These are phyloP conservation scores for Engraulis encrasicolus DNA, from an alignment of 2,113 vertebrate species.

Conservation along the genomic window DNA sequence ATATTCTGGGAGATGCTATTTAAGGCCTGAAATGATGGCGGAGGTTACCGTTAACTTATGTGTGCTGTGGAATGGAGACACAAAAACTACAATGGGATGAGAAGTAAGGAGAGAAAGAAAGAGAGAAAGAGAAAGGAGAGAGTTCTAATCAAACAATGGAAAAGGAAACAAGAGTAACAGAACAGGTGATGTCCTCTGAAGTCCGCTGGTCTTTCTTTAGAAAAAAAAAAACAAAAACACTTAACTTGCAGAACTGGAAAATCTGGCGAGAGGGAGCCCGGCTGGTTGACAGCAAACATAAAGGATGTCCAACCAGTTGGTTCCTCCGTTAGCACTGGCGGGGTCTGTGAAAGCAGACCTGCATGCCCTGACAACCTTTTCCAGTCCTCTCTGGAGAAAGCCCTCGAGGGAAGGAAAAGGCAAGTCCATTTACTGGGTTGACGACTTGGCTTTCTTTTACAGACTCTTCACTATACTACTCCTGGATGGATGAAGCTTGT, in stretches of 20 bases:
- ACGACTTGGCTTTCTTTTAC: slow-evolving; percentile 23
- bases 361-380: neutral
- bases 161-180: neutral
- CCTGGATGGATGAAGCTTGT: slow-evolving; percentile 54
- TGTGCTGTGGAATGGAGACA: neutral
- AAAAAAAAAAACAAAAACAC: too few relatives aligned
- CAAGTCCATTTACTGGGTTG: neutral
- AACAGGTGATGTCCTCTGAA: neutral
- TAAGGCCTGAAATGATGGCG: neutral
- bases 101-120: too few relatives aligned
- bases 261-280: neutral
- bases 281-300: neutral
- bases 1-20: neutral
- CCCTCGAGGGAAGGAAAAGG: neutral
- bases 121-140: neutral
- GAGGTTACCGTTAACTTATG: neutral
- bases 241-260: neutral
- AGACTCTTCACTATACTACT: slow-evolving; percentile 38
- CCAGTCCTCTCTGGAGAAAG: neutral
- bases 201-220: neutral
- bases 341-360: neutral
- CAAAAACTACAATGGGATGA: neutral
- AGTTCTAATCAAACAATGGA: neutral
- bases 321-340: neutral
- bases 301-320: neutral